A percentile compares a stretch with the other conserved stretches of the same genome.
Evolutionary conservation across 2,113 vertebrate species (phyloP).

Genomic region (Ceuthmochares aereus): DNA sequence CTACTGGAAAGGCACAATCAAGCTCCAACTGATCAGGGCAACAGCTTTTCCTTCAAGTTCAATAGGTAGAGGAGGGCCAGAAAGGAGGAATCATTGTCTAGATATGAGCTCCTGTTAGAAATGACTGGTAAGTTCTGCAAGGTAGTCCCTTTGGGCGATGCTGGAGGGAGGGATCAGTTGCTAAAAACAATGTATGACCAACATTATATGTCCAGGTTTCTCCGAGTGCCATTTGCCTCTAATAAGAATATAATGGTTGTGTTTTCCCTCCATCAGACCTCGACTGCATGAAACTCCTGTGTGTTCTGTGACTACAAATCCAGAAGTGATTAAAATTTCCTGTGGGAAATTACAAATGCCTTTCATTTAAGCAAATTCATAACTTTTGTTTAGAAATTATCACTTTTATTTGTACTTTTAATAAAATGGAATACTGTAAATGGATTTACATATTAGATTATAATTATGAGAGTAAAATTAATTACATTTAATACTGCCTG

Average conservation of each 20-base stretch:
- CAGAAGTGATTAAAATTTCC: conserved; percentile 37
- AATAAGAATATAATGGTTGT: not conserved
- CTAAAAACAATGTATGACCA: not conserved
- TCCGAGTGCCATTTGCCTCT: not conserved
- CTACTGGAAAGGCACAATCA: not conserved
- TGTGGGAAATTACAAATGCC: conserved; percentile 32
- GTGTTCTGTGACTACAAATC: not conserved
- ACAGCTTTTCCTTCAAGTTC: not conserved
- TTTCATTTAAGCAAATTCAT: conserved; percentile 30
- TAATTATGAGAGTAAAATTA: conserved; percentile 61
- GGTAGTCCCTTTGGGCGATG: not conserved
- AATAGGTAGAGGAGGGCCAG: not conserved
- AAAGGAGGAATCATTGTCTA: not conserved
- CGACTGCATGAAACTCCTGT: not conserved
- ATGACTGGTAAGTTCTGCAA: not conserved
- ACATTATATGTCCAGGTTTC: not conserved
- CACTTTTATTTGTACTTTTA: conserved; percentile 58
- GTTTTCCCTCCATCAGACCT: not conserved
- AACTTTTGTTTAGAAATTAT: conserved; percentile 58
- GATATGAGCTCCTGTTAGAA: not conserved
- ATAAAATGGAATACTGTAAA: conserved; percentile 51
- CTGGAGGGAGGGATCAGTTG: not conserved
- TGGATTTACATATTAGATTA: conserved; percentile 65
- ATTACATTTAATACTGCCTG: conserved; percentile 45
- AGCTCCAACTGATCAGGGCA: not conserved